These are phyloP conservation scores for Meles meles DNA, from an alignment of 2,113 vertebrate species.

Conservation along the genomic window DNA sequence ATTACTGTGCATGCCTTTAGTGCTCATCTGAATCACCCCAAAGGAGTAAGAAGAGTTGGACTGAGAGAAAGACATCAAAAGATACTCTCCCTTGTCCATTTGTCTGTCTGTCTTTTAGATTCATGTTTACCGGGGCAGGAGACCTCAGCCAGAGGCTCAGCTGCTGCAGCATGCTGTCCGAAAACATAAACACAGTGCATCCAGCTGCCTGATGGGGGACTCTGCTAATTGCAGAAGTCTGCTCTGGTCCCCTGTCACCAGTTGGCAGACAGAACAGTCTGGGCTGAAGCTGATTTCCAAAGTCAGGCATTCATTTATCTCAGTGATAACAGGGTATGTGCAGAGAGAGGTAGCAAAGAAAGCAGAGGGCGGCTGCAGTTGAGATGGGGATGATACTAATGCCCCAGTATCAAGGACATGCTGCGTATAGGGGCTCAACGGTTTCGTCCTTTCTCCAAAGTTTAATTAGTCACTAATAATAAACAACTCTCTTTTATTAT, in stretches of 20 bases:
- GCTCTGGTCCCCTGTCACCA: conserved; percentile 77
- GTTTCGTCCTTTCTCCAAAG: conserved; percentile 52
- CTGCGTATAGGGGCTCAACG: conserved; percentile 25
- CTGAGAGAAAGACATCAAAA: neutral
- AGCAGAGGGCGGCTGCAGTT: conserved; percentile 48
- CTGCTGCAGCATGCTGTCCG: neutral
- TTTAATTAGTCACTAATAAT: conserved; percentile 80
- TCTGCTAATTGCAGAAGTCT: conserved; percentile 80
- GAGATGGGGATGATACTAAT: neutral
- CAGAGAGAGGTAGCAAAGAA: conserved; percentile 70
- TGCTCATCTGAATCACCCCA: neutral
- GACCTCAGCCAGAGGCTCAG: conserved; percentile 5
- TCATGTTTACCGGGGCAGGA: neutral
- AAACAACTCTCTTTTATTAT: conserved; percentile 74
- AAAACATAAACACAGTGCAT: conserved; percentile 40
- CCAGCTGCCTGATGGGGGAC: conserved; percentile 70
- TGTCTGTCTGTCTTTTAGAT: neutral
- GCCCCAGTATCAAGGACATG: conserved; percentile 56
- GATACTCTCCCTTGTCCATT: neutral
- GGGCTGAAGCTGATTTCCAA: conserved; percentile 69
- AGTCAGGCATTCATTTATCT: conserved; percentile 69
- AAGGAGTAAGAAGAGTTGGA: neutral
- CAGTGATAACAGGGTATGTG: conserved; percentile 53
- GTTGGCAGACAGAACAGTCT: conserved; percentile 75
- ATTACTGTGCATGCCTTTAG: neutral